These are phyloP conservation scores for Caranx melampygus DNA, from an alignment of 2,113 vertebrate species.

Conservation along the genomic window DNA sequence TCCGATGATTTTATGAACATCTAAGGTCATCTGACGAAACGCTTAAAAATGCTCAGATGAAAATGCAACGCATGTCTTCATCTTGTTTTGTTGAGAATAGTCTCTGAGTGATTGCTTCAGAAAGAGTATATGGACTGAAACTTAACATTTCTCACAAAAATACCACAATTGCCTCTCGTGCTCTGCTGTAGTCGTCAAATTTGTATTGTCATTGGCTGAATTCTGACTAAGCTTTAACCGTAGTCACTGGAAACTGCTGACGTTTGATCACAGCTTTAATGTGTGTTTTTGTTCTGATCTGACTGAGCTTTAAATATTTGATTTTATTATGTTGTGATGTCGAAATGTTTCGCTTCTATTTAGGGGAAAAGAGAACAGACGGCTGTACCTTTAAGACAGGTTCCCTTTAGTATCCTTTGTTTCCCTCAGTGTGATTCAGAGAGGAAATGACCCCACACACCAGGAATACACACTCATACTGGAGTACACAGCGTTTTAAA, in stretches of 20 bases:
- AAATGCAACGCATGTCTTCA: neutral
- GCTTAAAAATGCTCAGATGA: neutral
- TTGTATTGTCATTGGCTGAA: neutral
- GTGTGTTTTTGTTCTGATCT: neutral
- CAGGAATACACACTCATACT: conserved; percentile 63
- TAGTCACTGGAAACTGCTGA: conserved; percentile 55
- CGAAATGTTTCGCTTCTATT: neutral
- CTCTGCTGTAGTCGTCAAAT: neutral
- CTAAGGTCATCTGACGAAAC: neutral
- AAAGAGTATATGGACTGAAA: neutral
- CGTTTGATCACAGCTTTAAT: conserved; percentile 57
- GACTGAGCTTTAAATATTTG: conserved; percentile 6
- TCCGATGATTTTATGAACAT: neutral
- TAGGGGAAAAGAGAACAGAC: neutral
- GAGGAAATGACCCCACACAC: conserved; percentile 73
- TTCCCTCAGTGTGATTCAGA: conserved; percentile 65
- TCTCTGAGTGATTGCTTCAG: neutral
- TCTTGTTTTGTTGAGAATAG: neutral
- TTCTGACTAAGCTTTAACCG: conserved; percentile 15
- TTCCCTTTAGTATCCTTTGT: conserved; percentile 45
- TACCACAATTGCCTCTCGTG: neutral
- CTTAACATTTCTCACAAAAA: conserved; percentile 12
- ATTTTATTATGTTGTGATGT: conserved; percentile 21
- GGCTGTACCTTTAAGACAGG: conserved; percentile 59
- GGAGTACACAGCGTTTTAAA: conserved; percentile 5